Conservation (phyloP, 2,888 invertebrate genomes). For the Dynastes tityus region DNA sequence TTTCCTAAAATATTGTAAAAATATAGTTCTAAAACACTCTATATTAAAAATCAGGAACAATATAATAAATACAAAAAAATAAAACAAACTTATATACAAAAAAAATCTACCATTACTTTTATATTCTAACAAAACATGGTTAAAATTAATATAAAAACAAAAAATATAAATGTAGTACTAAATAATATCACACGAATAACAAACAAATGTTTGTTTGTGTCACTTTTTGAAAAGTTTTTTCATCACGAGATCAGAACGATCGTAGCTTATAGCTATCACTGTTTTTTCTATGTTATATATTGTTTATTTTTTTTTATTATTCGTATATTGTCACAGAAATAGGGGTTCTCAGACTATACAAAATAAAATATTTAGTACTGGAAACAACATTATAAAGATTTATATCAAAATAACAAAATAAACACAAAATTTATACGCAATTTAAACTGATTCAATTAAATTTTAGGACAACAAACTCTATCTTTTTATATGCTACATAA, state of each 20-base stretch:
- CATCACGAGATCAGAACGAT: slow-evolving; percentile 69
- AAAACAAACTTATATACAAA: slow-evolving; percentile 66
- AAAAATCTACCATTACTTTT: slow-evolving; percentile 52
- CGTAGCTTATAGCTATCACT: slow-evolving; percentile 62
- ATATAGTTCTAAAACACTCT: slow-evolving; percentile 45
- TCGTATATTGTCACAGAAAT: slow-evolving; percentile 46
- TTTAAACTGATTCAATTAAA: background rate
- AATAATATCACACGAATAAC: slow-evolving; percentile 71
- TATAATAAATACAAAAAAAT: slow-evolving; percentile 68
- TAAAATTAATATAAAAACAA: slow-evolving; percentile 62
- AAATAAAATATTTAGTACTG: slow-evolving; percentile 37
- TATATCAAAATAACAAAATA: slow-evolving; percentile 44
- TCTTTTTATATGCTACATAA: slow-evolving; percentile 18
- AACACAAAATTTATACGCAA: slow-evolving; percentile 17
- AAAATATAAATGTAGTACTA: slow-evolving; percentile 69
- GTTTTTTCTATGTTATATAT: slow-evolving; percentile 41
- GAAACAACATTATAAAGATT: slow-evolving; percentile 43
- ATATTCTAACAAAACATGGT: slow-evolving; percentile 56
- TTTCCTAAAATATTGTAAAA: slow-evolving; percentile 46
- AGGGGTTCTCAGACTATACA: slow-evolving; percentile 44
- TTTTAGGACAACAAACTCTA: slow-evolving; percentile 18
- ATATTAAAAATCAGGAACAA: slow-evolving; percentile 68
- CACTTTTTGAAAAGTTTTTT: slow-evolving; percentile 63
- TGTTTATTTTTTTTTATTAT: slow-evolving; percentile 31
- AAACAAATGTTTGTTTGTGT: slow-evolving; percentile 67